Percentiles rank a stretch among this genome's conserved stretches.
phyloP scores from a whole-genome alignment of 2,797 vertebrate genomes.

The Phoeniculus purpureus region DNA sequence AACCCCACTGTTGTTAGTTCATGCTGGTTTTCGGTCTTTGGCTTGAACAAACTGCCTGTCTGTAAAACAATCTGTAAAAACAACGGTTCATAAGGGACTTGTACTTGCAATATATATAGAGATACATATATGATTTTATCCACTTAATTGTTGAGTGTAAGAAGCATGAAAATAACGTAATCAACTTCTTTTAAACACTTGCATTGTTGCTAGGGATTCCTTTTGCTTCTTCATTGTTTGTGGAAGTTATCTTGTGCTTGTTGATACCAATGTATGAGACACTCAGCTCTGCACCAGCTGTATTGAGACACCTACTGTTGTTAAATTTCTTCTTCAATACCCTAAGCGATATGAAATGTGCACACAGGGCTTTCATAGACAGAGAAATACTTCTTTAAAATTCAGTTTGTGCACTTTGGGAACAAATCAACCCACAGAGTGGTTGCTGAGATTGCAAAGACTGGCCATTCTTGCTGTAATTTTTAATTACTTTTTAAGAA shows the following conservation, averaged over 20 bases:
- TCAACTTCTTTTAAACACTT: background rate
- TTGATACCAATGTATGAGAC: background rate
- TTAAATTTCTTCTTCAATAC: background rate
- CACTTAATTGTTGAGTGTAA: background rate
- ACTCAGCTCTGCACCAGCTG: background rate
- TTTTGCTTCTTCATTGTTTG: background rate
- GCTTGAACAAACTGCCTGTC: too few relatives aligned
- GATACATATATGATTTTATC: background rate
- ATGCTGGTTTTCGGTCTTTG: too few relatives aligned
- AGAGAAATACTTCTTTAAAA: background rate
- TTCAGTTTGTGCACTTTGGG: background rate
- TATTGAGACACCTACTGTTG: background rate
- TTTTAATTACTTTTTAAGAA: conserved; percentile 49
- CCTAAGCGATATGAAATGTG: background rate
- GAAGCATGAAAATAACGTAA: background rate
- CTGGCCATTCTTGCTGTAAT: background rate
- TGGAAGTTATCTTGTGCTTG: background rate
- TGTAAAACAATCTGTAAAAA: too few relatives aligned
- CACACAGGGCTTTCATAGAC: background rate
- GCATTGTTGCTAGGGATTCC: background rate
- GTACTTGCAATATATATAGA: background rate
- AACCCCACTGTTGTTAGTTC: too few relatives aligned
- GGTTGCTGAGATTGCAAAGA: background rate
- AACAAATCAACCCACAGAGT: background rate
- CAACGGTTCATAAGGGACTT: background rate